Evolutionary conservation across 2,888 invertebrate species (phyloP).

Genomic region (Onthophagus sagittarius): DNA sequence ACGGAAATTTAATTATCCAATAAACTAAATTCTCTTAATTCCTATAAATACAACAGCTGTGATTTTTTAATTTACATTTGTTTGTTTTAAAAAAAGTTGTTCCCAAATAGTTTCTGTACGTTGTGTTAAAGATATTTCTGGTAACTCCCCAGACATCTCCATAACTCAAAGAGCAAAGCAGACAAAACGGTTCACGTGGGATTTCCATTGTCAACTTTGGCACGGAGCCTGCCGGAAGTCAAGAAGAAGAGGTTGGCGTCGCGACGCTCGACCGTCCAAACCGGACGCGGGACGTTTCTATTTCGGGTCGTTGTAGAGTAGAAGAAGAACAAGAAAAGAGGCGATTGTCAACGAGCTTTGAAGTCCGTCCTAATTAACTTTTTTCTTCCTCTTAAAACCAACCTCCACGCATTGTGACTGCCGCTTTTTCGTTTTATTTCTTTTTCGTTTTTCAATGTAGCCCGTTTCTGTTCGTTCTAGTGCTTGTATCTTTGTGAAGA

Average conservation of each 20-base stretch:
- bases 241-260: constrained; percentile 25
- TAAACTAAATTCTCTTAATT: too few relatives aligned
- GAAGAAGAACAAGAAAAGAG: constrained; percentile 29
- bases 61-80: too few relatives aligned
- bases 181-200: constrained; percentile 25
- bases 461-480: background rate
- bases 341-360: constrained; percentile 45
- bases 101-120: too few relatives aligned
- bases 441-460: background rate
- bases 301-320: background rate
- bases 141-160: background rate
- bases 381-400: constrained; percentile 2
- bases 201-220: constrained; percentile 49
- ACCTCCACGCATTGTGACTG: background rate
- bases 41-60: too few relatives aligned
- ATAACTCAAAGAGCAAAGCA: constrained; percentile 7
- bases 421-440: background rate
- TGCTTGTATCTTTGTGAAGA: constrained; percentile 19
- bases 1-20: too few relatives aligned
- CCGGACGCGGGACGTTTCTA: constrained; percentile 15
- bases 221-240: constrained; percentile 46
- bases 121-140: background rate
- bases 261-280: constrained; percentile 26
- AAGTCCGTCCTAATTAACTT: constrained; percentile 45
- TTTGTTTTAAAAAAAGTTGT: too few relatives aligned